These are phyloP conservation scores for Seriola quinqueradiata DNA, from an alignment of 2,113 vertebrate genomes.

Conservation along the genomic window DNA sequence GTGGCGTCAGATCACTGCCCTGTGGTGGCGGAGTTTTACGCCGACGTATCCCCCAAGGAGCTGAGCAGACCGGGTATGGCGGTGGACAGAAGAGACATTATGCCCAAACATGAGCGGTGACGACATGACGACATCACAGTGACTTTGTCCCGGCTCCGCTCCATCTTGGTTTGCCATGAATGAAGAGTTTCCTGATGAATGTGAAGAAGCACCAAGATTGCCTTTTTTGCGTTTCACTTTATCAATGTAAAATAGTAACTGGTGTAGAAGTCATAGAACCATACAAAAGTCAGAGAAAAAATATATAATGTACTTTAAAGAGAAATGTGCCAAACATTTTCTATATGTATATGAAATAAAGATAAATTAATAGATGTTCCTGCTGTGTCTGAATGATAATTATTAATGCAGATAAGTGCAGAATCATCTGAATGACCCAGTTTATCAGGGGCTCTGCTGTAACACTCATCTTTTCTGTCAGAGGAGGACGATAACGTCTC, in stretches of 20 bases:
- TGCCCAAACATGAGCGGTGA: constrained; percentile 93
- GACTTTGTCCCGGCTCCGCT: constrained; percentile 29
- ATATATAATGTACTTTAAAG: constrained; percentile 54
- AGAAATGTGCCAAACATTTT: constrained; percentile 80
- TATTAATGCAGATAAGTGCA: background rate
- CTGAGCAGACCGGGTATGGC: constrained; percentile 82
- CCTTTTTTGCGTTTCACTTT: constrained; percentile 59
- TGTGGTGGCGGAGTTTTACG: constrained; percentile 90
- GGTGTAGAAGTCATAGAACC: constrained; percentile 44
- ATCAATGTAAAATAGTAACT: constrained; percentile 48
- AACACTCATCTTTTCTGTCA: background rate
- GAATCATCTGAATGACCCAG: background rate
- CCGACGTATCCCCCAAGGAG: constrained; percentile 86
- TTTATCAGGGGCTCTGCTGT: background rate
- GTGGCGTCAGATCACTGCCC: constrained; percentile 95
- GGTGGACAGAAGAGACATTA: constrained; percentile 83
- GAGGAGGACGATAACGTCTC: constrained; percentile 2
- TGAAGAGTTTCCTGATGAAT: constrained; percentile 59
- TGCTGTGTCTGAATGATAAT: background rate
- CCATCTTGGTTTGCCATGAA: constrained; percentile 12
- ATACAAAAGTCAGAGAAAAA: constrained; percentile 46
- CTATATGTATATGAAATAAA: constrained; percentile 79
- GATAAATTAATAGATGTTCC: constrained; percentile 57
- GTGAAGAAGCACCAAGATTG: constrained; percentile 73
- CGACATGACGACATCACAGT: background rate